These are phyloP conservation scores for Gymnogyps californianus DNA, from an alignment of 2,113 vertebrate genomes.

Conservation along the genomic window DNA sequence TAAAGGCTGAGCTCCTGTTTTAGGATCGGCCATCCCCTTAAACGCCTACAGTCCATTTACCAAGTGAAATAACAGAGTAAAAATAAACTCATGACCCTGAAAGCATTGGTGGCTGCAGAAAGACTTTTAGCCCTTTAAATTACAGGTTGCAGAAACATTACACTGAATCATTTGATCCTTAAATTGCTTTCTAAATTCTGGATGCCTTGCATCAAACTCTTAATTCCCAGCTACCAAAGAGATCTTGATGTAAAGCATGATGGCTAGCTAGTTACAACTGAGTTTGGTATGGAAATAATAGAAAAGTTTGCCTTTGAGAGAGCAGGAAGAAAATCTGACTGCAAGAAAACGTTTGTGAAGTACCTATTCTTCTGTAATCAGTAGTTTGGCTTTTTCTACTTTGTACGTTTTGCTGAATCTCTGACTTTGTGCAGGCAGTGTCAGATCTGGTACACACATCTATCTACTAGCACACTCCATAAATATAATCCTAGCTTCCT, in stretches of 20 bases:
- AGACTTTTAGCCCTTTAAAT: slow-evolving; percentile 24
- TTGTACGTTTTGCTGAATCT: neutral
- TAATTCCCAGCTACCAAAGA: neutral
- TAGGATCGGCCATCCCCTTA: neutral
- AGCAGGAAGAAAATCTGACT: neutral
- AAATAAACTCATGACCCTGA: slow-evolving; percentile 4
- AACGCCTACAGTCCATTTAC: neutral
- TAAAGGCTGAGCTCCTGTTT: neutral
- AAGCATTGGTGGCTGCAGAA: neutral
- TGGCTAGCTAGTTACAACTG: neutral
- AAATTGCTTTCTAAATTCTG: slow-evolving; percentile 30
- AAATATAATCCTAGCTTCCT: neutral
- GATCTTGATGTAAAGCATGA: neutral
- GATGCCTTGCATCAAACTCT: neutral
- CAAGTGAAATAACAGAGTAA: slow-evolving; percentile 6
- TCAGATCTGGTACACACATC: neutral
- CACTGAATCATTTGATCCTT: slow-evolving; percentile 10
- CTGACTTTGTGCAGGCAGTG: neutral
- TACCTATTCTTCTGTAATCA: neutral
- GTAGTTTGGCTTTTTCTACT: neutral
- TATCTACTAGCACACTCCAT: neutral
- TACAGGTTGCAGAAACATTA: slow-evolving; percentile 19
- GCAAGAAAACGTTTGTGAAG: neutral
- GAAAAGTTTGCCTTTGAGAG: neutral
- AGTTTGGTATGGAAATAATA: neutral